Evolutionary conservation across 2,113 vertebrate species (phyloP).

Genomic region (Chlorodrepanis virens): DNA sequence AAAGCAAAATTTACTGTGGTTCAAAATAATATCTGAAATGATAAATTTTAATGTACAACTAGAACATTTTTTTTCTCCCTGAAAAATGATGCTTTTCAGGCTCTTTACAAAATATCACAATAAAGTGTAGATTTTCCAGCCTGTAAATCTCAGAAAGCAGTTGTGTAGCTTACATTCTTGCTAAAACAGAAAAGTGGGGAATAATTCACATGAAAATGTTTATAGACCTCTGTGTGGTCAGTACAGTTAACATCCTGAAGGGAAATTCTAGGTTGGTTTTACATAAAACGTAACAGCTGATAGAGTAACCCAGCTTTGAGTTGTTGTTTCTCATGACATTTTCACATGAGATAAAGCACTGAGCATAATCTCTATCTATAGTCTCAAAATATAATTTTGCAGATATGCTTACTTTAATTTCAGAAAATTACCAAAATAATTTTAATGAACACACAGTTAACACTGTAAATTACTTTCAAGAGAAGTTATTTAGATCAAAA

Average conservation of each 20-base stretch:
- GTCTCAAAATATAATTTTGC: not conserved
- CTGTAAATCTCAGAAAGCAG: not conserved
- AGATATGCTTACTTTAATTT: not conserved
- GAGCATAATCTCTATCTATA: accelerated
- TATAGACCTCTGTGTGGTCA: not conserved
- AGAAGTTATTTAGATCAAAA: not conserved
- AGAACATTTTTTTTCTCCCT: not conserved
- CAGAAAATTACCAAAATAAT: not conserved
- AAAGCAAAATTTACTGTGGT: not conserved
- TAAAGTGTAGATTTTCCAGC: not conserved
- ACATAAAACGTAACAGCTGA: not conserved
- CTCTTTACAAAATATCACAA: not conserved
- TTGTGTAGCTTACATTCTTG: not conserved
- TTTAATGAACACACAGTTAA: not conserved
- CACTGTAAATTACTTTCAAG: not conserved
- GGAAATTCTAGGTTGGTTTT: not conserved
- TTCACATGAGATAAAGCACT: not conserved
- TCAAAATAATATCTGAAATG: not conserved
- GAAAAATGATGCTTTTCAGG: not conserved
- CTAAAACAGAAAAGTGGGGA: not conserved
- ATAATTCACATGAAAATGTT: not conserved
- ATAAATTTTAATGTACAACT: not conserved
- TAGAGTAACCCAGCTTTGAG: not conserved
- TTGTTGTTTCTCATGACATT: not conserved
- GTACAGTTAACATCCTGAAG: not conserved